Evolutionary conservation across 2,797 vertebrate genomes (phyloP).

Genomic region (Microctenopoma steveboyesi): DNA sequence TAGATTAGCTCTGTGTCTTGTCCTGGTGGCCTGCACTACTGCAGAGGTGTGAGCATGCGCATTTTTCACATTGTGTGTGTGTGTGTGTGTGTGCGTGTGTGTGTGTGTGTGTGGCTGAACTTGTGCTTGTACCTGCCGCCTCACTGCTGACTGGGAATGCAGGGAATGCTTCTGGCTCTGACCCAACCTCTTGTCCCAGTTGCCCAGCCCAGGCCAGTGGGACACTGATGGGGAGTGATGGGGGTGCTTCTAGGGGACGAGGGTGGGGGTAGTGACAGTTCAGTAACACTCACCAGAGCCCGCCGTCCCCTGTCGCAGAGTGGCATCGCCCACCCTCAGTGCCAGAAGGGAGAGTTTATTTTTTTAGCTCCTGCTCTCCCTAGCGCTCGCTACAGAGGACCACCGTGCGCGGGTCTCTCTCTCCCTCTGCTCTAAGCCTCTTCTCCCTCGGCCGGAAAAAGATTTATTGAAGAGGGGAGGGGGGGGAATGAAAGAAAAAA

Average conservation of each 20-base stretch:
- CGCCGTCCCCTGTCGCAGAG: conserved; percentile 85
- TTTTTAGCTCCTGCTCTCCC: conserved; percentile 89
- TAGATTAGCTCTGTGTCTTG: conserved; percentile 79
- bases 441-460: conserved; percentile 68
- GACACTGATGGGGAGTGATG: conserved; percentile 66
- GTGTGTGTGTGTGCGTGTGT: neutral
- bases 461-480: conserved; percentile 72
- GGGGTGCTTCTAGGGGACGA: conserved; percentile 52
- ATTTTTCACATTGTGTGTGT: neutral
- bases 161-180: conserved; percentile 84
- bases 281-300: conserved; percentile 95
- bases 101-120: conserved; percentile 25
- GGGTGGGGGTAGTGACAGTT: conserved; percentile 86
- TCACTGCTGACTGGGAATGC: conserved; percentile 79
- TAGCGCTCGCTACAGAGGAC: conserved; percentile 85
- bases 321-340: conserved; percentile 95
- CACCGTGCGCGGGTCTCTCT: conserved; percentile 86
- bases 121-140: conserved; percentile 59
- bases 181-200: conserved; percentile 58
- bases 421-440: conserved; percentile 60
- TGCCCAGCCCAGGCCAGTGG: conserved; percentile 63
- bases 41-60: conserved; percentile 45
- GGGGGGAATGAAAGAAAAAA: conserved; percentile 60
- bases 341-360: conserved; percentile 97
- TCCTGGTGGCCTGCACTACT: conserved; percentile 66